These are phyloP conservation scores for Taenaris catops DNA, from an alignment of 2,888 invertebrate genomes.

Conservation along the genomic window DNA sequence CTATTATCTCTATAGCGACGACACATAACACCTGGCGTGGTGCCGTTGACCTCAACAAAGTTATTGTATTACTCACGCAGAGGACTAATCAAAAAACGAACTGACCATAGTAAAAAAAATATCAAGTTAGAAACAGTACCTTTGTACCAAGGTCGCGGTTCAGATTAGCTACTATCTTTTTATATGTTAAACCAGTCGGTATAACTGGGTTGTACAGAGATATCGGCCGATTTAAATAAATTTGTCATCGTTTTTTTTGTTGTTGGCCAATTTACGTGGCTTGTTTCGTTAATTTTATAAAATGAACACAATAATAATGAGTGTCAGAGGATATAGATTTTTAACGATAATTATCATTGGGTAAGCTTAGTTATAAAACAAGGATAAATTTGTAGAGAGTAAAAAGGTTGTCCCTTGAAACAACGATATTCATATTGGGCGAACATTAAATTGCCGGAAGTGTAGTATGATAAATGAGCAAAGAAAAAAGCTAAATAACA, in stretches of 20 bases:
- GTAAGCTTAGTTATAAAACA: too few relatives aligned
- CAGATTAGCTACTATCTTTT: conserved; percentile 9
- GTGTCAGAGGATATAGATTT: too few relatives aligned
- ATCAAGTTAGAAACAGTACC: conserved; percentile 3
- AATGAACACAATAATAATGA: too few relatives aligned
- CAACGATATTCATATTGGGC: too few relatives aligned
- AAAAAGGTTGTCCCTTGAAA: too few relatives aligned
- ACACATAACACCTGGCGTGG: conserved; percentile 50
- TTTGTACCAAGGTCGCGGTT: conserved; percentile 18
- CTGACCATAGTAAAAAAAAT: conserved; percentile 10
- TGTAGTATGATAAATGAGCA: too few relatives aligned
- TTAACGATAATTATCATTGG: too few relatives aligned
- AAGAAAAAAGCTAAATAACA: too few relatives aligned
- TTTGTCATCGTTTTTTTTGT: conserved; percentile 3
- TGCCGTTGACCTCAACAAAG: conserved; percentile 53
- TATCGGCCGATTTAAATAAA: conserved; percentile 9
- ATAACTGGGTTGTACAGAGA: conserved; percentile 20
- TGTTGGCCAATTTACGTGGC: neutral
- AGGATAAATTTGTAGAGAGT: too few relatives aligned
- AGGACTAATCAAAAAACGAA: conserved; percentile 43
- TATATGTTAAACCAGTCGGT: conserved; percentile 18
- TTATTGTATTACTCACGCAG: conserved; percentile 31
- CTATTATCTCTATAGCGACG: conserved; percentile 34
- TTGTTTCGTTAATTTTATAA: neutral
- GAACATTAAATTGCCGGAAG: too few relatives aligned